Conservation (phyloP, 2,797 vertebrate genomes). For the Propithecus perrieri region DNA sequence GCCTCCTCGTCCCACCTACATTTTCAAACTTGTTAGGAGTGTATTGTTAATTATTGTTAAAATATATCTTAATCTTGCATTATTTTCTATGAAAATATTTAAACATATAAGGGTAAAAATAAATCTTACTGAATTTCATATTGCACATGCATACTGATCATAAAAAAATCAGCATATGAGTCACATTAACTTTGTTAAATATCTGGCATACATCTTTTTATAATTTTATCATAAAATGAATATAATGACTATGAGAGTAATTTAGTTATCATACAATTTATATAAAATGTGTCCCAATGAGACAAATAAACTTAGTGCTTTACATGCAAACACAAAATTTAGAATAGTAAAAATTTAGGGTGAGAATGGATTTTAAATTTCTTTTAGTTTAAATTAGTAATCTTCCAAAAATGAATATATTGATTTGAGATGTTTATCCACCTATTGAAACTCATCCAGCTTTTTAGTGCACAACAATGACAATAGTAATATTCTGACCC, state of each 20-base stretch:
- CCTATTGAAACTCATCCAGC: neutral
- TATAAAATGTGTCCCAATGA: neutral
- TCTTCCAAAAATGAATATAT: neutral
- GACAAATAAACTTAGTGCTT: neutral
- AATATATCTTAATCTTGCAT: slow-evolving; percentile 49
- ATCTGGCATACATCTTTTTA: neutral
- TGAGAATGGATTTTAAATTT: neutral
- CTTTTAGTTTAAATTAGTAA: neutral
- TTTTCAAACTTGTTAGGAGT: neutral
- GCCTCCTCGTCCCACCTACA: neutral
- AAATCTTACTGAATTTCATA: neutral
- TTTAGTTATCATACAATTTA: neutral
- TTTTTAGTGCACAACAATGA: neutral
- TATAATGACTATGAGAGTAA: neutral
- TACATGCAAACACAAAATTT: neutral
- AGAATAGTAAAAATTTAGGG: neutral
- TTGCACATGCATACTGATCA: neutral
- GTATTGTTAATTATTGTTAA: slow-evolving; percentile 48
- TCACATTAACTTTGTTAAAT: neutral
- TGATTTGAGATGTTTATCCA: neutral
- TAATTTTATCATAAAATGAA: neutral
- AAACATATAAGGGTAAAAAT: slow-evolving; percentile 69
- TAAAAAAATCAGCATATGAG: neutral
- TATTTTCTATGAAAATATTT: slow-evolving; percentile 63
- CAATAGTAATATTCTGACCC: neutral